phyloP scores from a whole-genome alignment of 2,888 invertebrate genomes.

The Abscondita cerata region DNA sequence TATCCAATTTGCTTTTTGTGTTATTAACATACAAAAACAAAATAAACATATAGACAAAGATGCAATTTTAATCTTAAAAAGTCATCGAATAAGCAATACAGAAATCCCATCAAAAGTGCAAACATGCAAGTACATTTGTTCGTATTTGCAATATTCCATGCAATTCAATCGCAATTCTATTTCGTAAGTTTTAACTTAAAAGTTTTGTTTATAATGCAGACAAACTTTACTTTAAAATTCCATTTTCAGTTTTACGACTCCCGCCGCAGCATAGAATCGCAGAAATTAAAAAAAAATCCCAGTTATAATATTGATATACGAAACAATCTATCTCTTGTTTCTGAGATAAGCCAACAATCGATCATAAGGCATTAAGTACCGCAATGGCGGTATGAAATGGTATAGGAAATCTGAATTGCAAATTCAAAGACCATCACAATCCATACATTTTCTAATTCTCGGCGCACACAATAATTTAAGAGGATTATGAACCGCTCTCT shows the following conservation, averaged over 20 bases:
- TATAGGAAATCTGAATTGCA: conserved; percentile 9
- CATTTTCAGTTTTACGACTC: neutral
- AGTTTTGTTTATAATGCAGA: neutral
- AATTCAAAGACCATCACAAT: conserved; percentile 15
- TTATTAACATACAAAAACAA: no score
- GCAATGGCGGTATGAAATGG: neutral
- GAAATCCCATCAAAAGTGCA: no score
- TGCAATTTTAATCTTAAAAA: no score
- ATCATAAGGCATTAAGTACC: neutral
- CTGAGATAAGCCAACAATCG: neutral
- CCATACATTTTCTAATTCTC: conserved; percentile 25
- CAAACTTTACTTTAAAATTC: neutral
- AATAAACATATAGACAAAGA: no score
- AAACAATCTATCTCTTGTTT: neutral
- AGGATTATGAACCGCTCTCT: conserved; percentile 17
- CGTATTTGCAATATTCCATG: no score
- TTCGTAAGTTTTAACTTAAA: conserved; percentile 1
- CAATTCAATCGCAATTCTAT: conserved; percentile 1
- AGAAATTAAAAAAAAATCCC: neutral
- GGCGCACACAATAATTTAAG: conserved; percentile 26
- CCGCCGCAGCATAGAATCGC: neutral
- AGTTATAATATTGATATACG: neutral
- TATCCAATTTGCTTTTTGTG: no score
- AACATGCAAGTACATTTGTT: no score
- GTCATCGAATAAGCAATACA: no score